Evolutionary conservation across 1,140 invertebrate genomes (phyloP), one percentile per base, ranked within the genome.

Genomic region (Papilio polytes): DNA sequence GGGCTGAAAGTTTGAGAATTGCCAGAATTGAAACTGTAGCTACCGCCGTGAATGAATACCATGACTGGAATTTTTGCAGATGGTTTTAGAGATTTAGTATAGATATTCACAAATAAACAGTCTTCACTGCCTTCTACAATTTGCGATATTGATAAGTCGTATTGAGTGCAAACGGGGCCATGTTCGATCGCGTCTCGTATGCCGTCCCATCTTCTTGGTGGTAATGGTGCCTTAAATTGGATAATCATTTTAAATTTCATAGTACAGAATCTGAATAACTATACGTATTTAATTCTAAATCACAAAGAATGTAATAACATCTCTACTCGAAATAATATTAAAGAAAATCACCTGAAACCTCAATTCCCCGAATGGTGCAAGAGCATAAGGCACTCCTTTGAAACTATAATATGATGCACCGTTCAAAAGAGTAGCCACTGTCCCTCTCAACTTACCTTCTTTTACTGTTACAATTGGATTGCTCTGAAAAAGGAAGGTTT

Each of bases 11-110:
- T 73, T 26, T 91, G 87, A 26, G 95, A 91, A 72, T 96, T 92
- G 12, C 95, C 95, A 15, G 95, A 95, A 26, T 96, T 96, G 18
- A 84, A 79, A 13, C 94, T 94, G 88, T 96, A 97, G 2, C 90
- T 95, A 79, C 97, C 97, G 20, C 96, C 96, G 84, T 97, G 96
- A 36, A 97, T 95, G 87, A 93, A 97, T 3, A 97, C 94, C 95
- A 97, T 96, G 36, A 78, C 80, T 1, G 80, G 72, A 12, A 83
- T 80, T 83, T 85, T 86, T 18, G 84, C 81, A 10, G 82, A 22
- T 22, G 70, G 6, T 10, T 78, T 70, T 15, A 89, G 51, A 10
- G 84, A 84, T 48, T 84, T 84, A 7, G 88, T 85, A 48, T 90
- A 90, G 2, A 89, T 82, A 15, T 82, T 82, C 3, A 82, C 70